phyloP scores from a whole-genome alignment of 2,888 invertebrate genomes.

The Caenorhabditis sulstoni region DNA sequence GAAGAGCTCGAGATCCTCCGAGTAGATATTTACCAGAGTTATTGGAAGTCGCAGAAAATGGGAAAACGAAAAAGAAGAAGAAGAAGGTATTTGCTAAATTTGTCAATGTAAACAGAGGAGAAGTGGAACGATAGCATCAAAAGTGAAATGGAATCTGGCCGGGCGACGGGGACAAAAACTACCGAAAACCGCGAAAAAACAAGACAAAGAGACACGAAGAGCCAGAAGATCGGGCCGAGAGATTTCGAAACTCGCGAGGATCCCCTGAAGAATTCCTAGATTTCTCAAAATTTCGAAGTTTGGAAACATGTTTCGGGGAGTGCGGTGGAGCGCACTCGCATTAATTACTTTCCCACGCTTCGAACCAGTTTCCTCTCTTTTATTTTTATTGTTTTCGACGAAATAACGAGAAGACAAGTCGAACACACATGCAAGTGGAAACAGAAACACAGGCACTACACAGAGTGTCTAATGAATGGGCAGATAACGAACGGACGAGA shows the following conservation, averaged over 20 bases:
- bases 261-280: neutral
- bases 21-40: constrained; percentile 9
- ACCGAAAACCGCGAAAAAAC: constrained; percentile 34
- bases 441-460: constrained; percentile 32
- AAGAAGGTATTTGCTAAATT: constrained; percentile 42
- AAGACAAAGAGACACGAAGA: constrained; percentile 4
- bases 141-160: constrained; percentile 53
- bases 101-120: constrained; percentile 55
- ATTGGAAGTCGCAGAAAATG: neutral
- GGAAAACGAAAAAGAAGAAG: constrained; percentile 1
- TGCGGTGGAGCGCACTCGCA: neutral
- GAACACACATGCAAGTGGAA: constrained; percentile 45
- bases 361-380: constrained; percentile 14
- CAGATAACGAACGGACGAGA: constrained; percentile 35
- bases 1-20: constrained; percentile 17
- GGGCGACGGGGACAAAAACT: constrained; percentile 25
- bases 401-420: constrained; percentile 13
- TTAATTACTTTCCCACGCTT: neutral
- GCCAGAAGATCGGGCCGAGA: constrained; percentile 19
- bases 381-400: constrained; percentile 2
- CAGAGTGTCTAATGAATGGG: constrained; percentile 45
- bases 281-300: neutral
- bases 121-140: constrained; percentile 56
- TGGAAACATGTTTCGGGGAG: constrained; percentile 1
- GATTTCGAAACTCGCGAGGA: neutral